Base-by-base conservation (phyloP, 1,140 invertebrate species). In the Mycetomoellerius zeteki region DNA sequence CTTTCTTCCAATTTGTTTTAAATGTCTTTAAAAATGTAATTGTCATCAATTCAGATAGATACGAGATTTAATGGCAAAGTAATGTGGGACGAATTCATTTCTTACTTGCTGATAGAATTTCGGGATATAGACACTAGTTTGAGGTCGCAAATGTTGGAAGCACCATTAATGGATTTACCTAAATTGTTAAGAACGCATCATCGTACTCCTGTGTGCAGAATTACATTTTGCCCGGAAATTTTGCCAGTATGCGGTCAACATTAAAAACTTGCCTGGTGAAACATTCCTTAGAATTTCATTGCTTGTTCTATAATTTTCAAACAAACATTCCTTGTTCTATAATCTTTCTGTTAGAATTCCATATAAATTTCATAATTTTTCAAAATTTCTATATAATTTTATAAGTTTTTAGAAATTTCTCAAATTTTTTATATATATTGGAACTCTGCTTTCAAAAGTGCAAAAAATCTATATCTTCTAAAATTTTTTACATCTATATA, bases 31-130 rank as follows among this genome's bases (percentile, higher is more conserved):
- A 43, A 69, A 65, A 56, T 47, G 6, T 75, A 54, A 73, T 16
- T 21, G 14, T 8, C 62, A 37, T 8, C 62, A 37, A 75, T 88
- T 89, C 67, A 94, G 93, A 92, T 94, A 47, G 89, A 94, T 54
- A 75, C 85, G 0, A 96, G 91, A 72, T 92, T 96, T 52, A 95
- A 96, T 86, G 96, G 96, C 21, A 94, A 95, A 73, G 95, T 97
- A 19, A 96, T 96, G 19, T 97, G 97, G 97, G 95, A 97, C 89
- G 97, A 97, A 93, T 96, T 97, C 84, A 96, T 97, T 7, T 97
- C 97, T 0, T 96, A 97, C 93, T 90, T 97, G 12, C 95, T 97
- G 52, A 94, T 97, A 69, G 96, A 97, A 56, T 97, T 97, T 93
- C 96, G 96, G 90, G 95, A 95, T 56, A 96, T 96, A 88, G 97